Percentiles rank a stretch among this genome's conserved stretches.
Conservation (phyloP, 1,140 invertebrate genomes). For the Ceratina calcarata region DNA sequence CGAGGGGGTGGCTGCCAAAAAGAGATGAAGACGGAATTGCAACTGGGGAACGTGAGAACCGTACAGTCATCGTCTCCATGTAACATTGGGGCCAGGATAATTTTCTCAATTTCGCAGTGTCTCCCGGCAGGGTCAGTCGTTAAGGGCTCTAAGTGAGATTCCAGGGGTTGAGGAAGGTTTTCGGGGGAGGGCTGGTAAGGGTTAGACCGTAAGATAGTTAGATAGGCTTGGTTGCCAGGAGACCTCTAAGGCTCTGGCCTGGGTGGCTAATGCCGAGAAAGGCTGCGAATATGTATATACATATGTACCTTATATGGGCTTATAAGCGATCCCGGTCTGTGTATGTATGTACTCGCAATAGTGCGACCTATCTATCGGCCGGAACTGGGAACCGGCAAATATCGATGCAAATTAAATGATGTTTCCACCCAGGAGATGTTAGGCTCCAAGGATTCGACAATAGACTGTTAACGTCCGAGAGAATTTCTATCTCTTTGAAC, state of each 20-base stretch:
- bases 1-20: conserved; percentile 20
- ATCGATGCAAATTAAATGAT: conserved; percentile 53
- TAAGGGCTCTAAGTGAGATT: conserved; percentile 79
- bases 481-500: not conserved
- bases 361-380: conserved; percentile 31
- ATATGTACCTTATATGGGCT: conserved; percentile 59
- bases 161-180: conserved; percentile 67
- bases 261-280: conserved; percentile 72
- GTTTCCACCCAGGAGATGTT: conserved; percentile 25
- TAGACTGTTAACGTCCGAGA: conserved; percentile 37
- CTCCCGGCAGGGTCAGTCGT: conserved; percentile 78
- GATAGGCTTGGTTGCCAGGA: conserved; percentile 80
- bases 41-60: conserved; percentile 64
- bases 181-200: conserved; percentile 65
- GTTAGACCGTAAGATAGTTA: conserved; percentile 79
- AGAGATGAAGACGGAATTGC: not conserved
- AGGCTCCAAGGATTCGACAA: conserved; percentile 30
- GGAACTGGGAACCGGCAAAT: conserved; percentile 35
- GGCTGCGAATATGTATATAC: conserved; percentile 64
- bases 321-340: conserved; percentile 64
- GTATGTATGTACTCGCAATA: conserved; percentile 50
- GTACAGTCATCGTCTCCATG: conserved; percentile 69
- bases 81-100: conserved; percentile 75
- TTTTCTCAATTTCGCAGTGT: conserved; percentile 80
- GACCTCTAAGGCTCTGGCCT: conserved; percentile 73